Evolutionary conservation across 2,113 vertebrate genomes (phyloP).

Genomic region (Myrmecobius fasciatus): DNA sequence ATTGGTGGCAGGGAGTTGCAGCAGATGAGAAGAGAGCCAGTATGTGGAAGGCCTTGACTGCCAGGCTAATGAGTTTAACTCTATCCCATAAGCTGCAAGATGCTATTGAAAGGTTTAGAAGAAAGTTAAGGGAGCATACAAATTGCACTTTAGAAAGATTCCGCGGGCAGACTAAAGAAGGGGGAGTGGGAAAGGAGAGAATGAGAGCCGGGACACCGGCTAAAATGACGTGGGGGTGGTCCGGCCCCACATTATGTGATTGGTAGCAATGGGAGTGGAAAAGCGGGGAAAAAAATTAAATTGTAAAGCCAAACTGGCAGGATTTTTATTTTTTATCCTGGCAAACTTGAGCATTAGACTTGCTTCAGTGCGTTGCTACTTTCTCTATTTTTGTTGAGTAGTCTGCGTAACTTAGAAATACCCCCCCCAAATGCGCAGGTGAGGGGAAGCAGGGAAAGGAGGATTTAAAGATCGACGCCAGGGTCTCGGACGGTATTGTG

Average conservation of each 20-base stretch:
- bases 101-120: background rate
- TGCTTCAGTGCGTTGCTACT: background rate
- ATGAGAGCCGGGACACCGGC: background rate
- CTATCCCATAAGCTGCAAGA: background rate
- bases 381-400: background rate
- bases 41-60: background rate
- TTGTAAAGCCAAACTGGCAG: background rate
- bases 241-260: background rate
- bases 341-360: background rate
- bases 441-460: background rate
- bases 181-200: background rate
- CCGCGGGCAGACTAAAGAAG: background rate
- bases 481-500: background rate
- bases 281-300: background rate
- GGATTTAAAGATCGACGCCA: background rate
- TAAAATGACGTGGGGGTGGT: background rate
- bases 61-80: background rate
- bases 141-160: background rate
- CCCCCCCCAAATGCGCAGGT: background rate
- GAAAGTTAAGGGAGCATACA: background rate
- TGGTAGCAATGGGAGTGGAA: background rate
- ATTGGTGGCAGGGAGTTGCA: rapidly evolving
- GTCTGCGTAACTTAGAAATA: background rate
- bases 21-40: background rate
- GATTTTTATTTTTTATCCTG: background rate